Conservation (phyloP, 1,140 invertebrate genomes). For the Drosophila rufa region DNA sequence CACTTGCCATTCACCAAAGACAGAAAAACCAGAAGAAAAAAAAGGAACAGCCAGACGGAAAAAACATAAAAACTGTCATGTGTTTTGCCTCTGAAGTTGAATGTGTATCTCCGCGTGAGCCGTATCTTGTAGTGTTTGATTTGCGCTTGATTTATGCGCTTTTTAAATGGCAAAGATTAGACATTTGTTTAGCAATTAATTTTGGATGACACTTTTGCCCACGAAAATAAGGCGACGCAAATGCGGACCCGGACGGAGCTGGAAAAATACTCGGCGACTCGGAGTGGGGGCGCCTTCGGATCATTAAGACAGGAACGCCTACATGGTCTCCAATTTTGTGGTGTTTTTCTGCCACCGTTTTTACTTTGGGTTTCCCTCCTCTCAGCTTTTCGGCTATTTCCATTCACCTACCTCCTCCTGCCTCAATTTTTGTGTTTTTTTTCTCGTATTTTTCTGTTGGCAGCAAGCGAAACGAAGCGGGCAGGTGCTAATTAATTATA, state of each 20-base stretch:
- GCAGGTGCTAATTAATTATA: constrained; percentile 76
- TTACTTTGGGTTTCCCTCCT: constrained; percentile 8
- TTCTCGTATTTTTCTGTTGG: constrained; percentile 20
- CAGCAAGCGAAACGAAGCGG: constrained; percentile 58
- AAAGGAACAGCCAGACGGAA: constrained; percentile 12
- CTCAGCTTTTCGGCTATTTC: constrained; percentile 8
- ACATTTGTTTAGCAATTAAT: constrained; percentile 83
- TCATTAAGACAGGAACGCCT: constrained; percentile 41
- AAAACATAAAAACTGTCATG: constrained; percentile 54
- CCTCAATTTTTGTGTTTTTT: constrained; percentile 1
- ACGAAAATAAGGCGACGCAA: constrained; percentile 51
- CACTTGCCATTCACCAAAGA: constrained; percentile 50
- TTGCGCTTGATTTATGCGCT: constrained; percentile 80
- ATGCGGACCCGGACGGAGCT: background rate
- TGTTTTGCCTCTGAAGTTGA: constrained; percentile 31
- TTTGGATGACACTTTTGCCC: constrained; percentile 70
- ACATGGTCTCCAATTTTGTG: constrained; percentile 27
- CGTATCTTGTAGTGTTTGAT: constrained; percentile 64
- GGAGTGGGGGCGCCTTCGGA: background rate
- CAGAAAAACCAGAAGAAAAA: constrained; percentile 2
- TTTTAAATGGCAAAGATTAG: constrained; percentile 83
- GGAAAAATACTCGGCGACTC: background rate
- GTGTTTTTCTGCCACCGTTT: constrained; percentile 31
- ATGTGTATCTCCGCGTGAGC: constrained; percentile 16
- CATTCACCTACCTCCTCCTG: constrained; percentile 19